Percentiles rank a stretch among this genome's conserved stretches.
Conservation (phyloP, 2,113 vertebrate species). For the Speoplatyrhinus poulsoni region DNA sequence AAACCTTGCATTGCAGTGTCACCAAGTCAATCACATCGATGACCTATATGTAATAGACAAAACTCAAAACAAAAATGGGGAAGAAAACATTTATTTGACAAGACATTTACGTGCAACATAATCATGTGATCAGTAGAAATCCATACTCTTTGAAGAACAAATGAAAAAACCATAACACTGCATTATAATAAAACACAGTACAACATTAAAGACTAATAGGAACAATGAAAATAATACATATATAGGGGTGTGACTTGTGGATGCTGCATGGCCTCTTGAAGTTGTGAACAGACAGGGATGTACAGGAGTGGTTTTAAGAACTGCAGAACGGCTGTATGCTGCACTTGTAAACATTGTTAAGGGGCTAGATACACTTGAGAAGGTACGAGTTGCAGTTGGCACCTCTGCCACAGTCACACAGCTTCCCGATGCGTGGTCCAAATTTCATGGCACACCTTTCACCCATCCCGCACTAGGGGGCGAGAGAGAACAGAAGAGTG, state of each 20-base stretch:
- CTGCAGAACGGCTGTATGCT: not conserved
- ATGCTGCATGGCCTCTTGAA: not conserved
- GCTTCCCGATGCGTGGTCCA: conserved; percentile 78
- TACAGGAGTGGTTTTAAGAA: not conserved
- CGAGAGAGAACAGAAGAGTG: not conserved
- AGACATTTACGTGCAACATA: conserved; percentile 24
- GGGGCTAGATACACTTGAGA: conserved; percentile 76
- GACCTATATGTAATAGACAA: not conserved
- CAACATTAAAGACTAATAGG: not conserved
- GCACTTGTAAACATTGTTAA: not conserved
- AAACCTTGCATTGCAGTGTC: not conserved
- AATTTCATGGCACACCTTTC: conserved; percentile 78
- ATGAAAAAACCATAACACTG: not conserved
- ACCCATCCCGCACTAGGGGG: conserved; percentile 70
- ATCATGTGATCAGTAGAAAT: conserved; percentile 13
- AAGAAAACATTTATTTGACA: conserved; percentile 42
- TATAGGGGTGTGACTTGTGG: not conserved
- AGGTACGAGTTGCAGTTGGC: conserved; percentile 80
- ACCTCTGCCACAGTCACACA: conserved; percentile 79
- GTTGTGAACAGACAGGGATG: not conserved
- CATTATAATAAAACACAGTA: not conserved
- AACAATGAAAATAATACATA: not conserved
- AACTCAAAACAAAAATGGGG: not conserved
- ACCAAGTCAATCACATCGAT: not conserved
- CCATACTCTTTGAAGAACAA: conserved; percentile 15